Evolutionary conservation across 2,113 vertebrate species (phyloP).

Genomic region (Chionomys nivalis): DNA sequence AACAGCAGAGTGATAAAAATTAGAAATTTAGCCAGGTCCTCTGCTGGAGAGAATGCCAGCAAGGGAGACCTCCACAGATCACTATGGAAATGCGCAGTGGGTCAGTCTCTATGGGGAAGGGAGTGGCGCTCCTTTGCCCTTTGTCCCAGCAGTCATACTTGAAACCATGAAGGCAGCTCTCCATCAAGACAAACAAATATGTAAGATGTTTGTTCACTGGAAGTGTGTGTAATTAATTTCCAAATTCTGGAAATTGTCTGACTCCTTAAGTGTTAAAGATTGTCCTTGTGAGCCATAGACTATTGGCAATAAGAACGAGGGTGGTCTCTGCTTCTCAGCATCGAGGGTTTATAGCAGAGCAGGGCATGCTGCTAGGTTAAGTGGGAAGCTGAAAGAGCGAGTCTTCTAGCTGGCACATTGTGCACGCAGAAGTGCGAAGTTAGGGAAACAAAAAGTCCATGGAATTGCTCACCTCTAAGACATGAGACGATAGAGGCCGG

Average conservation of each 20-base stretch:
- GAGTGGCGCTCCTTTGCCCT: background rate
- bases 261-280: background rate
- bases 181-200: background rate
- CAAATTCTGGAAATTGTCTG: constrained; percentile 28
- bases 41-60: background rate
- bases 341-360: background rate
- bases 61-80: too few species aligned
- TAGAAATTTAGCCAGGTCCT: background rate
- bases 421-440: background rate
- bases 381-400: background rate
- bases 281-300: background rate
- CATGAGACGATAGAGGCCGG: too few species aligned
- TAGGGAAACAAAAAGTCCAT: too few species aligned
- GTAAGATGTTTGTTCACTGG: background rate
- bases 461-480: background rate
- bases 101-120: rapidly evolving
- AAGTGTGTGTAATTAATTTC: background rate
- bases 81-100: background rate
- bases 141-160: background rate
- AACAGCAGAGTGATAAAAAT: background rate
- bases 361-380: background rate
- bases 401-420: background rate
- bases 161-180: background rate
- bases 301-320: background rate
- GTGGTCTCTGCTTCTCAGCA: too few species aligned